Base-by-base conservation (phyloP, 2,113 vertebrate genomes). In the Proterorhinus semilunaris region DNA sequence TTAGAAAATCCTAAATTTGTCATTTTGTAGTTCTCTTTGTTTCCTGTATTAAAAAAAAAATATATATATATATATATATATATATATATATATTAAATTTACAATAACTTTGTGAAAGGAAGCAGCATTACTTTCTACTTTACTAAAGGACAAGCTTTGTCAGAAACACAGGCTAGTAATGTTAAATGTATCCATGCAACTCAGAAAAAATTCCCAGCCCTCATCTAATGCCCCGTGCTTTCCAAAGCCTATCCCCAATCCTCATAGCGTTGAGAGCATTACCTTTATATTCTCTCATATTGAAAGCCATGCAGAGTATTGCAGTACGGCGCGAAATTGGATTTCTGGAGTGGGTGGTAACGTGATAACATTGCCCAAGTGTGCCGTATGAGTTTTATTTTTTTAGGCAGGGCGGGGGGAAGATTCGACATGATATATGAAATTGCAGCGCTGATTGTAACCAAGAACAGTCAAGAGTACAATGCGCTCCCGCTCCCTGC, bases 391-490 rank as follows among this genome's bases (percentile, higher is more conserved):
- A 69, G 42, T 54, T 68, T 44, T 8, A 44, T 55, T 7, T 57
- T 68, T 36, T 36, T 36, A 36, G 27, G n/a, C 12, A 42, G 0
- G 46, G 75, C n/a, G n/a, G 7, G 43, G 48, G 6, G 2, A 47
- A 47, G 72, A 57, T 66, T 27, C 59, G 59, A 51, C 53, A 57
- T 7, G 1, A 66, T 67, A 57, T 43, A 53, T 58, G 76, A 76
- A 75, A 62, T 9, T 27, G 61, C 54, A 77, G 76, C 70, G 74
- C 66, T 79, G 77, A 86, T 79, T 72, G 69, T 54, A 74, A 44
- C 11, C 13, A 50, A 78, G 53, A 62, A 76, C 69, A 63, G 48
- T 49, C 47, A 11, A 13, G 51, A 77, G 53, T 21, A 11, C 0
- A 61, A 48, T 69, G 67, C 62, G n/a, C 51, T 10, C 17, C 0